Conservation (phyloP, 2,113 vertebrate species). For the Platichthys stellatus region DNA sequence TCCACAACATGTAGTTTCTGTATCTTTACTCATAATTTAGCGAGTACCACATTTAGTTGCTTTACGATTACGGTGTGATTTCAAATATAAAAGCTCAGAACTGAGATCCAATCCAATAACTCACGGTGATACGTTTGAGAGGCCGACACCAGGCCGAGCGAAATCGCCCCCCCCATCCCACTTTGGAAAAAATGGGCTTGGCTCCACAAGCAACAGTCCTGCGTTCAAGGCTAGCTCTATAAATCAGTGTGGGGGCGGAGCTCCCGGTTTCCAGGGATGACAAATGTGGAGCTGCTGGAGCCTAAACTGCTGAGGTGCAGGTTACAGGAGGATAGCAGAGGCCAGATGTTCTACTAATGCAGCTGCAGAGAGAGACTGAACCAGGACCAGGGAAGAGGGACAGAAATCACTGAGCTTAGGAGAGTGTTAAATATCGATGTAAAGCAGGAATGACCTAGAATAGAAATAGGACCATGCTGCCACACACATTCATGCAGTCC, state of each 20-base stretch:
- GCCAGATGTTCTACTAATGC: constrained; percentile 28
- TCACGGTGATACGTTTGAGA: constrained; percentile 44
- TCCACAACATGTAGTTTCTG: not conserved
- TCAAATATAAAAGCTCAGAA: constrained; percentile 10
- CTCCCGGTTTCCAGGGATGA: constrained; percentile 49
- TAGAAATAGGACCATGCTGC: not conserved
- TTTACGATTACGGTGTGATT: constrained; percentile 1
- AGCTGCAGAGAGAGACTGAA: not conserved
- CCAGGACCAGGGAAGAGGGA: not conserved
- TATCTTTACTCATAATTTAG: constrained; percentile 19
- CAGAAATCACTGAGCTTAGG: not conserved
- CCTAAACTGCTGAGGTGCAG: constrained; percentile 42
- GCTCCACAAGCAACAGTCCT: constrained; percentile 56
- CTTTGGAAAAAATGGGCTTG: constrained; percentile 61
- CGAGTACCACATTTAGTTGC: not conserved
- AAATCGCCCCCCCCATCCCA: constrained; percentile 38
- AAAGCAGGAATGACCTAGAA: not conserved
- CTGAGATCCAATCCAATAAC: constrained; percentile 32
- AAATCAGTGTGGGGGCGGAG: constrained; percentile 76
- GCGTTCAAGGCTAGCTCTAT: constrained; percentile 84
- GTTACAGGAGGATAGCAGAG: constrained; percentile 57
- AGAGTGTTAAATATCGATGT: not conserved
- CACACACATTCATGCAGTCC: too few species aligned
- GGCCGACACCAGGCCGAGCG: constrained; percentile 18
- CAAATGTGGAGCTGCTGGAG: constrained; percentile 67